Conservation (phyloP, 2,888 invertebrate genomes). For the Chymomyza amoena region DNA sequence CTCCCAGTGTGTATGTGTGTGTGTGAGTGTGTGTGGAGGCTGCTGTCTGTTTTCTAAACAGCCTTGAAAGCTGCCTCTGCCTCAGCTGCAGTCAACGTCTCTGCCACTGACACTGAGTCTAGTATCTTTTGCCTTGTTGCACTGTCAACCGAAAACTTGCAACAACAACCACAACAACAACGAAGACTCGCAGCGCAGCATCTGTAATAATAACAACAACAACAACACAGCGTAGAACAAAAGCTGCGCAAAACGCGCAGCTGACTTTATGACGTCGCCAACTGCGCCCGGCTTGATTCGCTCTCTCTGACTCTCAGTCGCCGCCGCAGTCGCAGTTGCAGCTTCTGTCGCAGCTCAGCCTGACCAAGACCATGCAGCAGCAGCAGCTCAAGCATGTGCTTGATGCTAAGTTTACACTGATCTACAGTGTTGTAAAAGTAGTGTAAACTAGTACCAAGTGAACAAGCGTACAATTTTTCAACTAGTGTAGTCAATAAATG, state of each 20-base stretch:
- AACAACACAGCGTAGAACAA: not conserved
- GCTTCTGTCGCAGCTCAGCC: conserved; percentile 21
- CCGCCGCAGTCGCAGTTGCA: not conserved
- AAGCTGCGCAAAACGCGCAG: conserved; percentile 50
- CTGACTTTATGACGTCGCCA: conserved; percentile 72
- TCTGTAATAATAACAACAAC: conserved; percentile 1
- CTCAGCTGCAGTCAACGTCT: conserved; percentile 7
- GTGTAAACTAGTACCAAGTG: too few relatives aligned
- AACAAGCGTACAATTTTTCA: too few relatives aligned
- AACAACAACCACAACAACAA: conserved; percentile 22
- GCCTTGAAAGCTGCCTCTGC: conserved; percentile 66
- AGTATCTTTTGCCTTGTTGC: conserved; percentile 21
- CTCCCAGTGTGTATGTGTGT: conserved; percentile 22
- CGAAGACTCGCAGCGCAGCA: conserved; percentile 52
- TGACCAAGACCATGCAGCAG: conserved; percentile 26
- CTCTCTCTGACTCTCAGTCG: not conserved
- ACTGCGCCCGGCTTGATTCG: conserved; percentile 5
- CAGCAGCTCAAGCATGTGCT: conserved; percentile 36
- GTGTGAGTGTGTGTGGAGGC: conserved; percentile 19
- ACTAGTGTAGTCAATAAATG: too few relatives aligned
- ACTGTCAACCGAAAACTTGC: conserved; percentile 61
- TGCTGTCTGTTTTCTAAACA: conserved; percentile 64
- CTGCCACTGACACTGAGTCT: not conserved
- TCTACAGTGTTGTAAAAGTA: too few relatives aligned
- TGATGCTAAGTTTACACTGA: too few relatives aligned